Conservation (phyloP, 2,113 vertebrate species). For the Pardalotus punctatus region DNA sequence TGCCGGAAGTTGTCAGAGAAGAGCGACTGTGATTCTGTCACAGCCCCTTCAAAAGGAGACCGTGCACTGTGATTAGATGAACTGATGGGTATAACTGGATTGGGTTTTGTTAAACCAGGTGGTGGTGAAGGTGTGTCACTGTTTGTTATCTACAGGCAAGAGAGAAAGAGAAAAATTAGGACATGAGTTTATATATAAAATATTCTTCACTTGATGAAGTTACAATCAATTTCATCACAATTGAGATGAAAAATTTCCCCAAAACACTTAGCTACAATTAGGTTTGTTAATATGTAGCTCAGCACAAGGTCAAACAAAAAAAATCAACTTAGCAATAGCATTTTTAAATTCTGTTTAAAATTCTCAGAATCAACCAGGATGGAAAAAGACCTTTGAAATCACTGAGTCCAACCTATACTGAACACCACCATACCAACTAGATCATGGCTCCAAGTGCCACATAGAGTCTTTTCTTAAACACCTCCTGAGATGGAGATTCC, state of each 20-base stretch:
- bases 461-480: not conserved
- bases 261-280: not conserved
- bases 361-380: not conserved
- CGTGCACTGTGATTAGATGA: constrained; percentile 92
- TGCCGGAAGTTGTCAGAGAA: constrained; percentile 99
- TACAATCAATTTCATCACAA: too few relatives aligned
- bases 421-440: not conserved
- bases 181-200: not conserved
- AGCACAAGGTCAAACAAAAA: not conserved
- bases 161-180: constrained; percentile 19
- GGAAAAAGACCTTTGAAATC: not conserved
- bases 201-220: not conserved
- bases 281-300: not conserved
- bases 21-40: constrained; percentile 97
- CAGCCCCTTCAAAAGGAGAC: constrained; percentile 95
- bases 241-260: not conserved
- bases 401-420: not conserved
- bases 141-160: constrained; percentile 80
- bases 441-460: not conserved
- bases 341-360: not conserved
- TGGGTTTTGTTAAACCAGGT: constrained; percentile 93
- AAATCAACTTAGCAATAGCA: not conserved
- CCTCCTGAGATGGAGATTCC: not conserved
- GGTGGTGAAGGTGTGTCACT: constrained; percentile 96
- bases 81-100: constrained; percentile 91